Conservation (phyloP, 2,888 invertebrate species). For the Meghimatium bilineatum region DNA sequence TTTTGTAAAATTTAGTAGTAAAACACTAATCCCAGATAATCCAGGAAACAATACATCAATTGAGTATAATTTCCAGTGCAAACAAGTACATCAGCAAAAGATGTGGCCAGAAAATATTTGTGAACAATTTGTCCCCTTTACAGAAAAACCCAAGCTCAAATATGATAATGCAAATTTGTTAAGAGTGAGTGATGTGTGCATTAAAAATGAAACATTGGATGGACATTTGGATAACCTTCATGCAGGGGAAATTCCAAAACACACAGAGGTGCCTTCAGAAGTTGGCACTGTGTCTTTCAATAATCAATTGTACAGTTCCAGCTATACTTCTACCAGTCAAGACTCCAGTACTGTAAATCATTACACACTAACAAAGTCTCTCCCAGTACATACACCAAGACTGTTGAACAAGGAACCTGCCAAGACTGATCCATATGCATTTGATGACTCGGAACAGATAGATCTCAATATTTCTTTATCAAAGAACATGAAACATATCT, state of each 20-base stretch:
- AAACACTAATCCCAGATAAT: background rate
- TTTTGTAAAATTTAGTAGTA: background rate
- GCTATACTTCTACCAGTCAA: background rate
- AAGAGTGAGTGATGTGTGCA: background rate
- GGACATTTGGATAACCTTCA: background rate
- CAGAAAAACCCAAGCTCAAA: background rate
- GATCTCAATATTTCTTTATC: conserved; percentile 2
- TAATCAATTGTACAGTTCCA: background rate
- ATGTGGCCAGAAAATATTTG: background rate
- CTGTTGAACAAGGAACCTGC: background rate
- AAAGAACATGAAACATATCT: background rate
- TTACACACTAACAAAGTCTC: background rate
- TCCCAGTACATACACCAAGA: background rate
- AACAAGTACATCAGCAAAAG: background rate
- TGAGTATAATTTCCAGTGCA: background rate
- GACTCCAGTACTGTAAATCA: background rate
- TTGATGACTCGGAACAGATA: conserved; percentile 33
- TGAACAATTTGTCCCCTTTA: background rate
- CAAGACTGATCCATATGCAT: conserved; percentile 29
- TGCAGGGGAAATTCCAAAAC: background rate
- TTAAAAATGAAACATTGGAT: conserved; percentile 9
- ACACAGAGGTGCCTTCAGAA: background rate
- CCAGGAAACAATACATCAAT: background rate
- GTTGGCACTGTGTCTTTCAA: background rate
- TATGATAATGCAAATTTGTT: background rate